These are phyloP conservation scores for Gadopsis marmoratus DNA, from an alignment of 2,797 vertebrate species.

Conservation along the genomic window DNA sequence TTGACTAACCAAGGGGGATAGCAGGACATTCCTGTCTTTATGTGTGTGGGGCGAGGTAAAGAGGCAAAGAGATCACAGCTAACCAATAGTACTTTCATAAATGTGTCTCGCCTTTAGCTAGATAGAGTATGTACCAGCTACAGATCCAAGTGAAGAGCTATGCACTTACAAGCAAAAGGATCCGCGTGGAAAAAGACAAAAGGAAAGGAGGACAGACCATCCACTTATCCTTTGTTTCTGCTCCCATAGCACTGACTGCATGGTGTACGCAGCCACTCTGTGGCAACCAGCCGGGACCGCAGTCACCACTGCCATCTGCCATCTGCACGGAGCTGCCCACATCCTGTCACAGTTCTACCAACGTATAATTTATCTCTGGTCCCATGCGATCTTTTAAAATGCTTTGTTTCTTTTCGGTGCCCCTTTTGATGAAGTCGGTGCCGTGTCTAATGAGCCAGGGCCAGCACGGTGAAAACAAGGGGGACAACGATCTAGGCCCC, in stretches of 20 bases:
- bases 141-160: neutral
- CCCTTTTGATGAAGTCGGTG: slow-evolving; percentile 22
- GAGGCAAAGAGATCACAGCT: neutral
- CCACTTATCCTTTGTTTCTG: slow-evolving; percentile 25
- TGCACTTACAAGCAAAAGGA: neutral
- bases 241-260: slow-evolving; percentile 16
- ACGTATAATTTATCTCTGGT: slow-evolving; percentile 40
- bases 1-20: slow-evolving; percentile 33
- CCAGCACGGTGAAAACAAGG: neutral
- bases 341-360: slow-evolving; percentile 43
- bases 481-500: neutral
- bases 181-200: slow-evolving; percentile 6
- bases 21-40: slow-evolving; percentile 37
- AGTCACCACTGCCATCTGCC: slow-evolving; percentile 56
- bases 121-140: neutral
- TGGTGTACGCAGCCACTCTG: slow-evolving; percentile 34
- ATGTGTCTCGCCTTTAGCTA: neutral
- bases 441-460: slow-evolving; percentile 20
- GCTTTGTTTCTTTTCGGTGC: neutral
- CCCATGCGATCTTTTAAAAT: slow-evolving; percentile 8
- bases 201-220: neutral
- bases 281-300: slow-evolving; percentile 34
- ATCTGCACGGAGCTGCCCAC: slow-evolving; percentile 57
- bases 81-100: slow-evolving; percentile 17
- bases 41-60: slow-evolving; percentile 9